Evolutionary conservation across 2,888 invertebrate genomes (phyloP), one percentile per base, ranked within the genome.

Genomic region (Drosophila putrida): DNA sequence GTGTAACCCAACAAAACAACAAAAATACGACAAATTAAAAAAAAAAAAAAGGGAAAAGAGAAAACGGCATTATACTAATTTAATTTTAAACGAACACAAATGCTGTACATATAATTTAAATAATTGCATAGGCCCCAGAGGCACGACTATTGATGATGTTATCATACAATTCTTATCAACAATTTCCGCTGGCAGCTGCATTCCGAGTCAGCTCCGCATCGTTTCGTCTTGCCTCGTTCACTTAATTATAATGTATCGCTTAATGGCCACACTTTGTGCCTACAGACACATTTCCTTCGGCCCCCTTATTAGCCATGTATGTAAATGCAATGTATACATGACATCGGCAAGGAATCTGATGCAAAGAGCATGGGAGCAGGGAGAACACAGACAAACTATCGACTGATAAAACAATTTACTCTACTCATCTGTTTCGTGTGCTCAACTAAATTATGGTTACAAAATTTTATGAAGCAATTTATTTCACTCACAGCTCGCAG

Each of bases 401-500:
- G 61, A 78, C 79, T 81, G 80, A 81, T 81, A 81, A 81, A 81
- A 84, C 80, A 81, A 84, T 81, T 81, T 81, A 66, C 78, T 68
- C 67, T 63, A 35, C 77, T 58, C 77, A 76, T 54, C 72, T 67
- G 57, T 63, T 66, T 64, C 73, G 67, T 47, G 64, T 64, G 63
- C 50, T 68, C 68, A 63, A 25, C 49, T 58, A 86, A 88, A 88
- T 88, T 75, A 85, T 77, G 84, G 84, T 84, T 79, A 79, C 88
- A 89, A 88, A 86, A 81, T 88, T 89, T 88, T 89, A 89, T 88
- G 86, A 89, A 88, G 89, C 88, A 79, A 88, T 88, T 88, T 88
- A 88, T 88, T 89, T 89, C 88, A 89, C 89, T 89, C 89, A 86
- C 66, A 61, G 36, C 51, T 43, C 11, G 35, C 70, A 65, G 31